Conservation (phyloP, 1,140 invertebrate species). For the Drusus annulatus region DNA sequence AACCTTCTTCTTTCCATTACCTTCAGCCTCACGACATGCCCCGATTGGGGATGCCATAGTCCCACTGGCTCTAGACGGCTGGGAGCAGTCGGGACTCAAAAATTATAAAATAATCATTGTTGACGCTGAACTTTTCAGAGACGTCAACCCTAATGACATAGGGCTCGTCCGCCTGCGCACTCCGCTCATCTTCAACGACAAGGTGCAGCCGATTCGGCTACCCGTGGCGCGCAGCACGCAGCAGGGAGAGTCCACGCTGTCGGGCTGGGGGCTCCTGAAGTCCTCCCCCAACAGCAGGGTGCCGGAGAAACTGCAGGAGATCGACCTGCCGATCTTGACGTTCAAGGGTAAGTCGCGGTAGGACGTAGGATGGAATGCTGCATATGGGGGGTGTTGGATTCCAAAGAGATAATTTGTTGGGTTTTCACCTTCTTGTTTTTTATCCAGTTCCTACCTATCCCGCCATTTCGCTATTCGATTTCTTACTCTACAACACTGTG, state of each 20-base stretch:
- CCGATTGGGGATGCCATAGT: no score
- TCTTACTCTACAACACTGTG: no score
- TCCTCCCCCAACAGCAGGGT: constrained; percentile 63
- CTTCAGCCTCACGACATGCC: no score
- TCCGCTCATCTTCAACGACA: constrained; percentile 71
- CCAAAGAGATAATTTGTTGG: no score
- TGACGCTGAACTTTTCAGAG: constrained; percentile 58
- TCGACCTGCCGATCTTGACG: constrained; percentile 65
- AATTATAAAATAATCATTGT: background rate
- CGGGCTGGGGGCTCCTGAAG: constrained; percentile 67
- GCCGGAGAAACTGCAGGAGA: constrained; percentile 66
- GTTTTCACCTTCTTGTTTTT: no score
- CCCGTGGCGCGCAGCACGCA: constrained; percentile 63
- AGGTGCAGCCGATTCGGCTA: constrained; percentile 71
- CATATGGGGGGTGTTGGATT: no score
- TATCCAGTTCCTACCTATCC: no score
- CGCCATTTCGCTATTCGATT: no score
- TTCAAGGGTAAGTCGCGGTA: constrained; percentile 61
- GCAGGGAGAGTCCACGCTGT: constrained; percentile 60
- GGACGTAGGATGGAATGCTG: no score
- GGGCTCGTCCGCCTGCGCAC: constrained; percentile 73
- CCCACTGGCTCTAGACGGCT: no score
- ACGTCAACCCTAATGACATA: constrained; percentile 73
- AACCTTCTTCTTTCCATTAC: no score
- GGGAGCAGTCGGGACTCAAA: no score